These are phyloP conservation scores for Prunella strophiata DNA, from an alignment of 2,797 vertebrate genomes.

Conservation along the genomic window DNA sequence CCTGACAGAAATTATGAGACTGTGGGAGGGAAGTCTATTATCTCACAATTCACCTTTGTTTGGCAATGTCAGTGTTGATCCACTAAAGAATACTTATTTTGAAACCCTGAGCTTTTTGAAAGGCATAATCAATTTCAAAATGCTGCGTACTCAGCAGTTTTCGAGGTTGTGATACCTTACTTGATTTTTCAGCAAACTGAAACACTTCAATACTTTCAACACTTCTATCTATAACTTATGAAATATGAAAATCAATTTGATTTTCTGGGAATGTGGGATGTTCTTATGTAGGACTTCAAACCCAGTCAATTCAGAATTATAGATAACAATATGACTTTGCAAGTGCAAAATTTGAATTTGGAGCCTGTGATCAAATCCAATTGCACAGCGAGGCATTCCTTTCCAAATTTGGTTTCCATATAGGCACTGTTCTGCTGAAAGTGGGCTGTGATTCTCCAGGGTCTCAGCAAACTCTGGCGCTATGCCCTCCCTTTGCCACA, in stretches of 20 bases:
- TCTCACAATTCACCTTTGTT: not conserved
- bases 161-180: not conserved
- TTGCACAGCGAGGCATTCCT: not conserved
- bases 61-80: not conserved
- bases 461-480: not conserved
- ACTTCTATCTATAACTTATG: not conserved
- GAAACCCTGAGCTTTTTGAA: not conserved
- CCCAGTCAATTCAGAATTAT: not conserved
- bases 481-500: not conserved
- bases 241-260: not conserved
- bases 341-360: not conserved
- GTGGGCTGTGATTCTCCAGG: not conserved
- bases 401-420: not conserved
- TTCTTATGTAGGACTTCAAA: not conserved
- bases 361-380: not conserved
- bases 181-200: not conserved
- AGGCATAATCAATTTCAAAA: not conserved
- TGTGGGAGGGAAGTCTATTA: not conserved
- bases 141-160: not conserved
- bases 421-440: not conserved
- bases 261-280: not conserved
- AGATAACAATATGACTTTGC: accelerated
- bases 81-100: not conserved
- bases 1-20: not conserved
- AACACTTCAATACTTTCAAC: no score